Conservation (phyloP, 2,113 vertebrate genomes). For the Scomber colias region DNA sequence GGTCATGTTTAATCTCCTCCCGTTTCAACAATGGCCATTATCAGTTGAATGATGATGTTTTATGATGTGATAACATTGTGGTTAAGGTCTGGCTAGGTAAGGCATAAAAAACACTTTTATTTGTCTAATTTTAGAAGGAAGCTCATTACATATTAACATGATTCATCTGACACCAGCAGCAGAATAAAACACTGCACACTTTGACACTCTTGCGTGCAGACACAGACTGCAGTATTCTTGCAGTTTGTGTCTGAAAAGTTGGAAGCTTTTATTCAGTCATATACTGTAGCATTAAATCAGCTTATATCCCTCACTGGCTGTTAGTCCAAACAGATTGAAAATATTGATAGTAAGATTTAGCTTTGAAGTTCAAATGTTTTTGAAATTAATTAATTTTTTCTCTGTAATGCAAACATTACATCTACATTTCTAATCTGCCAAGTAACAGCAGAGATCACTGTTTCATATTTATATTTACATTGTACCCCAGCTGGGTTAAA, state of each 20-base stretch:
- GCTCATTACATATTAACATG: conserved; percentile 9
- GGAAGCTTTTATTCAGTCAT: not conserved
- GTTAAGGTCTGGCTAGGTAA: too few species aligned
- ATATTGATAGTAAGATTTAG: conserved; percentile 12
- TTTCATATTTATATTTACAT: too few species aligned
- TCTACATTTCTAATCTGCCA: conserved; percentile 44
- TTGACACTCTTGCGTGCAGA: conserved; percentile 13
- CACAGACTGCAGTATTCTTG: not conserved
- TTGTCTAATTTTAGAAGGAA: conserved; percentile 19
- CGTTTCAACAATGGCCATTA: too few species aligned
- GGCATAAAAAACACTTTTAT: not conserved
- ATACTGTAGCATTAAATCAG: conserved; percentile 20
- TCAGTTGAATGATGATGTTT: too few species aligned
- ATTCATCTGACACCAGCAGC: conserved; percentile 16
- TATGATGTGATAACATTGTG: too few species aligned
- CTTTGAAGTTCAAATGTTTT: conserved; percentile 23
- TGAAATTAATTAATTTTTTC: not conserved
- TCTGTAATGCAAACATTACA: conserved; percentile 42
- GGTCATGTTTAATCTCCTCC: too few species aligned
- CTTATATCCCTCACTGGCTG: conserved; percentile 2
- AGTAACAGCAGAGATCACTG: conserved; percentile 28
- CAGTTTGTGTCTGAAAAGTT: not conserved
- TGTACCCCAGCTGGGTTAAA: too few species aligned
- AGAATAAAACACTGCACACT: not conserved
- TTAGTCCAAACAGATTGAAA: conserved; percentile 36